A percentile compares a stretch with the other conserved stretches of the same genome.
Evolutionary conservation across 1,140 invertebrate genomes (phyloP).

Genomic region (Drosophila chauvacae): DNA sequence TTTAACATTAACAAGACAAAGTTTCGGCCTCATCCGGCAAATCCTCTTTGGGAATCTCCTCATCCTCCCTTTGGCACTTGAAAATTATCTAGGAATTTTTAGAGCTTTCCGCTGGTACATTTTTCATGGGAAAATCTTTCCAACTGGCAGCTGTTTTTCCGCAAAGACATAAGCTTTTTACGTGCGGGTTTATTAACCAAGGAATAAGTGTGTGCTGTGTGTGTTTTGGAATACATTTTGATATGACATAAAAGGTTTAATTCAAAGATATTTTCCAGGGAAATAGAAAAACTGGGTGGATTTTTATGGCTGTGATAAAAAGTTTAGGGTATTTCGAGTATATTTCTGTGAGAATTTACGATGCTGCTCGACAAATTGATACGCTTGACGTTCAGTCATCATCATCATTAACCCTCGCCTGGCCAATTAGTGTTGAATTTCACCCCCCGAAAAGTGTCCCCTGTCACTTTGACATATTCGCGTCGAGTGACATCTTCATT

Average conservation of each 20-base stretch:
- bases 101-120: conserved; percentile 45
- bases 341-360: conserved; percentile 29
- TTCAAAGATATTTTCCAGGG: conserved; percentile 31
- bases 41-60: conserved; percentile 1
- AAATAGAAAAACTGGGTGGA: conserved; percentile 11
- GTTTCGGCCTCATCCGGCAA: conserved; percentile 36
- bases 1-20: conserved; percentile 72
- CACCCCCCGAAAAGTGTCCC: conserved; percentile 7
- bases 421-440: conserved; percentile 37
- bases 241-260: conserved; percentile 68
- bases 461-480: conserved; percentile 54
- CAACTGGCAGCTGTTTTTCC: conserved; percentile 54
- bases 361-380: conserved; percentile 30
- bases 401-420: conserved; percentile 46
- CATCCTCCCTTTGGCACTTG: conserved; percentile 26
- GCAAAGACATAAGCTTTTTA: conserved; percentile 74
- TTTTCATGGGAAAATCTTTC: conserved; percentile 57
- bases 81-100: conserved; percentile 57
- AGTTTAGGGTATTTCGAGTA: conserved; percentile 31
- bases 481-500: conserved; percentile 29
- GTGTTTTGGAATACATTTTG: conserved; percentile 46
- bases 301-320: conserved; percentile 47
- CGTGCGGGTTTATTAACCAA: conserved; percentile 61
- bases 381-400: conserved; percentile 6
- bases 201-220: conserved; percentile 3